Evolutionary conservation across 2,888 invertebrate species (phyloP), one percentile per base, ranked within the genome.

Genomic region (Willowsia nigromaculata): DNA sequence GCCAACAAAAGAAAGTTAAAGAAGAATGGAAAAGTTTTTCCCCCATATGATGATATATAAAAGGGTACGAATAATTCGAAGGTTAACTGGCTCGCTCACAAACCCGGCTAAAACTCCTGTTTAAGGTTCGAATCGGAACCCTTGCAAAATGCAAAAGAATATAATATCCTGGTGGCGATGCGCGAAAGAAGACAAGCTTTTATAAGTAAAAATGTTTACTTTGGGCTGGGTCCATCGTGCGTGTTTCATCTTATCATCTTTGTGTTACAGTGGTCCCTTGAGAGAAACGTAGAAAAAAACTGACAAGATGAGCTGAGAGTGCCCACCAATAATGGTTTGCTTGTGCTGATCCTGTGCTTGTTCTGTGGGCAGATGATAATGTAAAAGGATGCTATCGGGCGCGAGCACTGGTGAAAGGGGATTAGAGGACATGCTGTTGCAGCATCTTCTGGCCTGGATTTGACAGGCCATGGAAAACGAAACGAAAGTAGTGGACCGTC

Each of bases 241-340:
- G 62, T 27, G n/a, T 50, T 47, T 50, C 25, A 30, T 15, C 27
- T 37, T 27, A 22, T 37, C 53, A 76, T 76, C 27, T 37, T 56
- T 33, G n/a, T 53, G 47, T 33, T 50, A 22, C 59, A 82, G 65
- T 43, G 9, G 7, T 82, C 82, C 65, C 82, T 27, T 47, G 82
- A 65, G 82, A 43, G 5, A n/a, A 18, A 59, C 18, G 68, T 37
- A 25, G 56, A 65, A 22, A 5, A 59, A 59, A 82, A 62, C 15
- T 15, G 40, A n/a, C 37, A 65, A 82, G 43, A 65, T 53, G 33
- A 78, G 78, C 15, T 27, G 40, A 11, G 27, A 25, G 30, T 53
- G 13, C 22, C 47, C 65, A 82, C 25, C 40, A 65, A 81, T 56
- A 81, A 47, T 74, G 30, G 33, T 30, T 3, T 11, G 9, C n/a